Evolutionary conservation across 2,888 invertebrate species (phyloP).

Genomic region (Atethmia centrago): DNA sequence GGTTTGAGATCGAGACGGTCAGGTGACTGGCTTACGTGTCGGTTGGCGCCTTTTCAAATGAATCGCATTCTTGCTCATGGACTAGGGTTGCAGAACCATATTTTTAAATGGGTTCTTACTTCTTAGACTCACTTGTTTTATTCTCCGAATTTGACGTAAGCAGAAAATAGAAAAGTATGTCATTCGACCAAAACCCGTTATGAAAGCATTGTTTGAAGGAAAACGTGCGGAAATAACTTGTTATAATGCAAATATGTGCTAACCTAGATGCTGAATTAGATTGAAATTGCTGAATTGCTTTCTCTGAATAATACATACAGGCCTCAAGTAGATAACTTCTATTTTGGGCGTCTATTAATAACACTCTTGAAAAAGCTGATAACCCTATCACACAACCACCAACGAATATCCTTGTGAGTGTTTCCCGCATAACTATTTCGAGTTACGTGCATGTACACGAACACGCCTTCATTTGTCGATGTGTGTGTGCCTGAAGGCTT

Average conservation of each 20-base stretch:
- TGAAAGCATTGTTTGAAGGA: background rate
- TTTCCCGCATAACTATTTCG: slow-evolving; percentile 74
- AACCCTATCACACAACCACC: slow-evolving; percentile 69
- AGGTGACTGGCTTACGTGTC: slow-evolving; percentile 84
- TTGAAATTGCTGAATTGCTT: background rate
- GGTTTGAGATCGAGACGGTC: slow-evolving; percentile 72
- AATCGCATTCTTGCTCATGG: slow-evolving; percentile 80
- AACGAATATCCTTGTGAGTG: slow-evolving; percentile 73
- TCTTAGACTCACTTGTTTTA: background rate
- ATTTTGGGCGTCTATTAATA: slow-evolving; percentile 28
- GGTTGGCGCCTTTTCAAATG: slow-evolving; percentile 82
- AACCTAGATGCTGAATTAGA: background rate
- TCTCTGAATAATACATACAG: background rate
- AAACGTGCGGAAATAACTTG: slow-evolving; percentile 5
- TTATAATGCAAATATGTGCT: background rate
- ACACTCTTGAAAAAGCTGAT: slow-evolving; percentile 44
- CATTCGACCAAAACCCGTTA: background rate
- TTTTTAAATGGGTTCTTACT: slow-evolving; percentile 7
- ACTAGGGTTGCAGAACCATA: slow-evolving; percentile 58
- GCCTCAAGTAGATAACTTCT: slow-evolving; percentile 5
- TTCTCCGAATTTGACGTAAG: background rate
- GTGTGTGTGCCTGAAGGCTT: slow-evolving; percentile 74
- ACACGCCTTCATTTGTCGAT: slow-evolving; percentile 81
- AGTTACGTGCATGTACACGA: slow-evolving; percentile 78
- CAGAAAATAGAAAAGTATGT: background rate